These are phyloP conservation scores for Mesochorus sp. DNA, from an alignment of 2,888 invertebrate genomes.

Conservation along the genomic window DNA sequence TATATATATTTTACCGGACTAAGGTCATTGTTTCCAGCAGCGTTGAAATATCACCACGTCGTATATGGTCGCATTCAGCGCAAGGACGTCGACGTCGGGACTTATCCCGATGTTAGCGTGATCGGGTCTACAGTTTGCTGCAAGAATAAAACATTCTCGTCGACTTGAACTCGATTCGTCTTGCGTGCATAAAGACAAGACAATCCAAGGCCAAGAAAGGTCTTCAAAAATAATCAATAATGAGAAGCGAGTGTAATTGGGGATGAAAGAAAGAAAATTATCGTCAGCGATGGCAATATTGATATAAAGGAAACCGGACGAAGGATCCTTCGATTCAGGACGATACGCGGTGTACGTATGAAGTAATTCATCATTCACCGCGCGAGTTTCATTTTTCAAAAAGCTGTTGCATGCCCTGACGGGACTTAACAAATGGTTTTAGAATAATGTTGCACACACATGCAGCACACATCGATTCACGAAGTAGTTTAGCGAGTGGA, in stretches of 20 bases:
- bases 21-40: constrained; percentile 66
- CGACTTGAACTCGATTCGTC: constrained; percentile 7
- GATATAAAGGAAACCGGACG: no score
- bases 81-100: constrained; percentile 41
- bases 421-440: background rate
- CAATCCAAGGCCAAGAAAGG: constrained; percentile 17
- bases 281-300: no score
- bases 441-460: background rate
- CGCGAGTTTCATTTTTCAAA: background rate
- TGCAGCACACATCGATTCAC: background rate
- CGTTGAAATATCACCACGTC: constrained; percentile 52
- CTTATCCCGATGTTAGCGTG: constrained; percentile 61
- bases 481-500: background rate
- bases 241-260: background rate
- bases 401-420: background rate
- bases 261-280: background rate
- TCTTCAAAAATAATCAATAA: constrained; percentile 5
- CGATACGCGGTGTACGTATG: no score
- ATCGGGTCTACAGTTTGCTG: constrained; percentile 42
- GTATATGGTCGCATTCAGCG: constrained; percentile 10
- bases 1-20: constrained; percentile 60
- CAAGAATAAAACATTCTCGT: constrained; percentile 19
- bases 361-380: no score
- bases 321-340: no score
- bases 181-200: background rate